Evolutionary conservation across 2,888 invertebrate species (phyloP).

Genomic region (Cinara cedri): DNA sequence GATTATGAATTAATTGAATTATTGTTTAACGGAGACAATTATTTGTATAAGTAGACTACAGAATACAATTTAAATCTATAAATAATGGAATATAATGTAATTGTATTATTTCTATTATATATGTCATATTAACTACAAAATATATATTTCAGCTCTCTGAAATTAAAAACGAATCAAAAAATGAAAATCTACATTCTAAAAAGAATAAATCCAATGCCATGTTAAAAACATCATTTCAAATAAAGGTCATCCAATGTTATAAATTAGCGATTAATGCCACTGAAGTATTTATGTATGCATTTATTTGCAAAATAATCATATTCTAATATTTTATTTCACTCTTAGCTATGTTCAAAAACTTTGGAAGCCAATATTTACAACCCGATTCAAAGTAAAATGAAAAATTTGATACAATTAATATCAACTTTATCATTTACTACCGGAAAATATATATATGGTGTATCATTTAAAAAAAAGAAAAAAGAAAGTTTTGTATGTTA

Average conservation of each 20-base stretch:
- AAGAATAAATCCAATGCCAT: conserved; percentile 7
- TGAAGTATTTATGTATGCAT: conserved; percentile 9
- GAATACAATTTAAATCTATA: too few species aligned
- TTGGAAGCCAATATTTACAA: conserved; percentile 39
- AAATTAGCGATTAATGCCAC: conserved; percentile 40
- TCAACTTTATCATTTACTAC: conserved; percentile 38
- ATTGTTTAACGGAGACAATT: too few species aligned
- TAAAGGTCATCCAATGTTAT: conserved; percentile 39
- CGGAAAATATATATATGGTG: conserved; percentile 44
- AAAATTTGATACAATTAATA: conserved; percentile 34
- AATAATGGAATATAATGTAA: too few species aligned
- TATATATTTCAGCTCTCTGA: conserved; percentile 24
- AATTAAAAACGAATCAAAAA: conserved; percentile 44
- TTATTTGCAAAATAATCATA: neutral
- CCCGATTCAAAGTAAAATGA: conserved; percentile 49
- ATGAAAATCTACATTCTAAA: neutral
- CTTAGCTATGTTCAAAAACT: conserved; percentile 31
- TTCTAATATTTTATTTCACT: neutral
- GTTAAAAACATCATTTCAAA: conserved; percentile 24
- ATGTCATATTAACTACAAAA: neutral
- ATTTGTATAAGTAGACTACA: too few species aligned
- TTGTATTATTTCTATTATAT: too few species aligned
- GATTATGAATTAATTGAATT: too few species aligned
- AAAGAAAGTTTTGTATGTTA: conserved; percentile 45
- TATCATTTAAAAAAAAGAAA: conserved; percentile 22